phyloP scores from a whole-genome alignment of 1,140 invertebrate genomes.

The Drosophila navojoa region DNA sequence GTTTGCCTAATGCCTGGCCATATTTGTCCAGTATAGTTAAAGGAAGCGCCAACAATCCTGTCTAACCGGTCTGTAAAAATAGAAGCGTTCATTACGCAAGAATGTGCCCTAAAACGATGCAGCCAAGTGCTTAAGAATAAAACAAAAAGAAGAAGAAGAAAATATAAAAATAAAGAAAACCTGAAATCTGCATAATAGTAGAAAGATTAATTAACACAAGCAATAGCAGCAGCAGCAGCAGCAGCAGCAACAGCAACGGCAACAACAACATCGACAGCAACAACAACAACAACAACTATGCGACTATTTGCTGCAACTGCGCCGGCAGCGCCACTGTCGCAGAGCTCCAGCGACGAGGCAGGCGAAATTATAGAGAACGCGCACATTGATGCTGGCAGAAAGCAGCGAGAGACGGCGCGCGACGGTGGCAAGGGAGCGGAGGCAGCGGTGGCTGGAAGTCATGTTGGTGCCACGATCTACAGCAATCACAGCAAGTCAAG shows the following conservation, averaged over 20 bases:
- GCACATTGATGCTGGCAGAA: constrained; percentile 42
- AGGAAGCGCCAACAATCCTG: constrained; percentile 57
- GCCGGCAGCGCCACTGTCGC: constrained; percentile 36
- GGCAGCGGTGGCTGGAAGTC: constrained; percentile 3
- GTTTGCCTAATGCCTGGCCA: constrained; percentile 43
- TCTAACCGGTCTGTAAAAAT: constrained; percentile 75
- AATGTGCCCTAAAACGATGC: constrained; percentile 82
- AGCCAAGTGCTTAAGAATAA: constrained; percentile 58
- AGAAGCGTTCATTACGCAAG: constrained; percentile 78
- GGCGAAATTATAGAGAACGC: constrained; percentile 70
- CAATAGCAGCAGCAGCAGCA: constrained; percentile 22
- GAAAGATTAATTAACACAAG: constrained; percentile 69
- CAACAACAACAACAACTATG: constrained; percentile 36
- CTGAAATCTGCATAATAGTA: constrained; percentile 75
- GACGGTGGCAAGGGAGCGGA: not conserved
- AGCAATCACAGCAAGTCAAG: constrained; percentile 74
- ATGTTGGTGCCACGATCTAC: constrained; percentile 40
- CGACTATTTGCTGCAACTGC: constrained; percentile 54
- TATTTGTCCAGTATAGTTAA: constrained; percentile 51
- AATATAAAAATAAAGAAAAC: constrained; percentile 31
- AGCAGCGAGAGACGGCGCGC: constrained; percentile 4
- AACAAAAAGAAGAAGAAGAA: constrained; percentile 20
- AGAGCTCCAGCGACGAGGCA: constrained; percentile 67
- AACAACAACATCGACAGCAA: constrained; percentile 4
- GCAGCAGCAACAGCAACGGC: constrained; percentile 6